phyloP scores from a whole-genome alignment of 2,888 invertebrate species.

The Rhorus exstirpatorius region DNA sequence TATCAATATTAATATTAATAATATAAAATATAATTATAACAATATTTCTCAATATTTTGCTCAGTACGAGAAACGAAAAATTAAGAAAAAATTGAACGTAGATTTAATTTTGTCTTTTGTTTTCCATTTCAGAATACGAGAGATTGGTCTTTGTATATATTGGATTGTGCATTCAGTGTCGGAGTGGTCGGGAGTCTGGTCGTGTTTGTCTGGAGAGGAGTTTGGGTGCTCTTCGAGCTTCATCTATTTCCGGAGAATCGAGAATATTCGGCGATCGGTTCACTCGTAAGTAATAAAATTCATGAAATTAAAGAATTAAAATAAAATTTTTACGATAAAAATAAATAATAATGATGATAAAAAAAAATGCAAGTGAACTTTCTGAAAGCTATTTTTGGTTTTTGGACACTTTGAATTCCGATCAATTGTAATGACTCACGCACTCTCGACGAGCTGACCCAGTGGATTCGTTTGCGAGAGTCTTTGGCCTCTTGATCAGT shows the following conservation, averaged over 20 bases:
- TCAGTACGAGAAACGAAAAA: neutral
- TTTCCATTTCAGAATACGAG: slow-evolving; percentile 89
- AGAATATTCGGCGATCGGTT: slow-evolving; percentile 91
- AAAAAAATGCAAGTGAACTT: neutral
- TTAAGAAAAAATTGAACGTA: neutral
- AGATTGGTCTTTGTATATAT: slow-evolving; percentile 91
- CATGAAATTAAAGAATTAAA: neutral
- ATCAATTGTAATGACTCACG: slow-evolving; percentile 36
- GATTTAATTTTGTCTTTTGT: slow-evolving; percentile 30
- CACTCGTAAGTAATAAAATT: slow-evolving; percentile 90
- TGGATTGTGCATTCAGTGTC: slow-evolving; percentile 95
- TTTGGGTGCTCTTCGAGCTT: slow-evolving; percentile 94
- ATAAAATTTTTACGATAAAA: neutral
- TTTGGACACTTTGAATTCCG: neutral
- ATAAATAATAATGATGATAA: neutral
- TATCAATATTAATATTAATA: too few species aligned
- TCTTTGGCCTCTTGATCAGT: slow-evolving; percentile 5
- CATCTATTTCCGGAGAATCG: slow-evolving; percentile 92
- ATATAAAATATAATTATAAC: too few species aligned
- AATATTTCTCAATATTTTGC: too few species aligned
- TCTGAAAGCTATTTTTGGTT: neutral
- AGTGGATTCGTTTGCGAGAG: slow-evolving; percentile 25
- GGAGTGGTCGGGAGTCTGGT: slow-evolving; percentile 94
- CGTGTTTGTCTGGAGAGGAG: slow-evolving; percentile 95
- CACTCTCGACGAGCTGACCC: slow-evolving; percentile 1